Evolutionary conservation across 2,113 vertebrate genomes (phyloP).

Genomic region (Elgaria multicarinata): DNA sequence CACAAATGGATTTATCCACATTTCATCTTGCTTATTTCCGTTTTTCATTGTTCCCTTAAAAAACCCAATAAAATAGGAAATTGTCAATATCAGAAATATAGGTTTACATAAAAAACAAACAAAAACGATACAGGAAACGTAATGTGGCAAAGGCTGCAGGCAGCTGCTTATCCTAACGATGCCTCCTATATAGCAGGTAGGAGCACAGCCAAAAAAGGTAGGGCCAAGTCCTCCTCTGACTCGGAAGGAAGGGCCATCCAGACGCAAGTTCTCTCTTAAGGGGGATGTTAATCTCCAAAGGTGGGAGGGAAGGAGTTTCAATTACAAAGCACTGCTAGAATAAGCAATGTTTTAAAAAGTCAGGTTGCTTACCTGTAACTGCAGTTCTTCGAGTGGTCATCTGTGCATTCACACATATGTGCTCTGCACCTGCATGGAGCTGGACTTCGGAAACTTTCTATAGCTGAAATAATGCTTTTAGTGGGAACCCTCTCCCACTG

Average conservation of each 20-base stretch:
- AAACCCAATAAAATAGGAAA: slow-evolving; percentile 25
- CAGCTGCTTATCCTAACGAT: no score
- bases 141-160: neutral
- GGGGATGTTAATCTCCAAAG: neutral
- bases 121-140: neutral
- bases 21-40: slow-evolving; percentile 92
- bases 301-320: no score
- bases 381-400: no score
- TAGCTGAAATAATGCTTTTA: no score
- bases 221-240: neutral
- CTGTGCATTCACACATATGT: no score
- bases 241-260: neutral
- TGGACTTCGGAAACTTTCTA: no score
- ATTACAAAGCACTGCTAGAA: no score
- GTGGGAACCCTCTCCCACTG: no score
- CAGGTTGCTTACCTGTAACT: no score
- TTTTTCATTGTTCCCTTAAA: slow-evolving; percentile 92
- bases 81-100: no score
- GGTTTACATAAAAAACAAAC: neutral
- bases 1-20: slow-evolving; percentile 95
- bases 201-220: neutral
- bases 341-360: no score
- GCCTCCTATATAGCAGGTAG: neutral
- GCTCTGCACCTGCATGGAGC: no score
- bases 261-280: neutral